Percentiles rank a stretch among this genome's conserved stretches.
Conservation (phyloP, 2,888 invertebrate species). For the Brachyopa scutellaris region DNA sequence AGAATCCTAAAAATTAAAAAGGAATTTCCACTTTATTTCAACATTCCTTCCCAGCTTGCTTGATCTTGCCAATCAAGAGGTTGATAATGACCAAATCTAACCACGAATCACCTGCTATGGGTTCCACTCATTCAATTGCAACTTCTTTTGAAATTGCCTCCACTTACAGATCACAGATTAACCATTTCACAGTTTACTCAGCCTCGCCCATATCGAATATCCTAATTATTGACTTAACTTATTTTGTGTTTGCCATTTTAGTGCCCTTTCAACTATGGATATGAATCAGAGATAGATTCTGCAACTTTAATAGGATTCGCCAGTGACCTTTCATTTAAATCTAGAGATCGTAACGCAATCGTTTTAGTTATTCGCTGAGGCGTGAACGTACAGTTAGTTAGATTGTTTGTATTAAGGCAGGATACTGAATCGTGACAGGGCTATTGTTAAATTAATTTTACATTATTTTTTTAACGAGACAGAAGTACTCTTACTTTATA, state of each 20-base stretch:
- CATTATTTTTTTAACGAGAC: conserved; percentile 12
- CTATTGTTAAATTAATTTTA: background rate
- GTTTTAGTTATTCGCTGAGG: conserved; percentile 24
- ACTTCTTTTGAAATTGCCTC: too few species aligned
- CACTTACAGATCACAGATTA: background rate
- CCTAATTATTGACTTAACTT: conserved; percentile 42
- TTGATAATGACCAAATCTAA: too few species aligned
- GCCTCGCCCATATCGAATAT: conserved; percentile 49
- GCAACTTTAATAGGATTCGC: conserved; percentile 45
- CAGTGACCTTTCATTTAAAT: conserved; percentile 54
- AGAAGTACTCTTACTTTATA: background rate
- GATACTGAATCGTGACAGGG: conserved; percentile 36
- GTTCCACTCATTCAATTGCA: too few species aligned
- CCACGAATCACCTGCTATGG: too few species aligned
- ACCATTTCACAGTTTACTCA: conserved; percentile 13
- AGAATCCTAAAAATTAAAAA: too few species aligned
- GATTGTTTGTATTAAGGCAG: background rate
- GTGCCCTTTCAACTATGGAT: conserved; percentile 63
- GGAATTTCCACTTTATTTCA: too few species aligned
- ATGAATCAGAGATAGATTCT: conserved; percentile 58
- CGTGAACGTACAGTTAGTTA: conserved; percentile 13
- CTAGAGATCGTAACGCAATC: conserved; percentile 52
- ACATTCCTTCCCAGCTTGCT: too few species aligned
- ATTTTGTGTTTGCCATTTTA: conserved; percentile 51
- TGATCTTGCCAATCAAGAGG: too few species aligned